phyloP scores from a whole-genome alignment of 2,888 invertebrate species.

The Dysmachus trigonus region DNA sequence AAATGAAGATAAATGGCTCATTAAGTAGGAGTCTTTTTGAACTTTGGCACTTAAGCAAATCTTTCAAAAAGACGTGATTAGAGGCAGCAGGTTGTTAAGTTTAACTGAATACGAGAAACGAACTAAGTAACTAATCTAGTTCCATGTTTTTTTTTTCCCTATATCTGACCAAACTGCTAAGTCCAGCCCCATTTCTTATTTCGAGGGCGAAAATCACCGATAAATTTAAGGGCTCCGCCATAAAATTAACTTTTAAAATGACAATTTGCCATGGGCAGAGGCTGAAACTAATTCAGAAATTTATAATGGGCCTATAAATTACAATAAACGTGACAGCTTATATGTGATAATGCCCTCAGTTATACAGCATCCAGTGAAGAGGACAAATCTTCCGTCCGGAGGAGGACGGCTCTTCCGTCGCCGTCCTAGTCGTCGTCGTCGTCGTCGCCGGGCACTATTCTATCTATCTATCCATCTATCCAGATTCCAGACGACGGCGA shows the following conservation, averaged over 20 bases:
- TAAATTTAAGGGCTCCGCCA: background rate
- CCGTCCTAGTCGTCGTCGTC: background rate
- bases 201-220: background rate
- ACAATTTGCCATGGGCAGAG: conserved; percentile 1
- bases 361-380: background rate
- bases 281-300: conserved; percentile 31
- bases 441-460: background rate
- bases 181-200: background rate
- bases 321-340: conserved; percentile 11
- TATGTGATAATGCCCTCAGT: conserved; percentile 20
- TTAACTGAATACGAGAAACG: too few species aligned
- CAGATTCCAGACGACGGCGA: background rate
- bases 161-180: background rate
- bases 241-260: conserved; percentile 20
- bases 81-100: too few species aligned
- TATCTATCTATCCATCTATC: background rate
- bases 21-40: too few species aligned
- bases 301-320: conserved; percentile 23
- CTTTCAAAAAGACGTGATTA: too few species aligned
- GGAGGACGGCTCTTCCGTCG: background rate
- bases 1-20: too few species aligned
- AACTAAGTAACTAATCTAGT: too few species aligned
- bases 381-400: background rate
- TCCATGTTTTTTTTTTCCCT: background rate
- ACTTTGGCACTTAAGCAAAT: too few species aligned